A percentile compares a stretch with the other conserved stretches of the same genome.
Conservation (phyloP, 2,888 invertebrate genomes). For the Antitype chi region DNA sequence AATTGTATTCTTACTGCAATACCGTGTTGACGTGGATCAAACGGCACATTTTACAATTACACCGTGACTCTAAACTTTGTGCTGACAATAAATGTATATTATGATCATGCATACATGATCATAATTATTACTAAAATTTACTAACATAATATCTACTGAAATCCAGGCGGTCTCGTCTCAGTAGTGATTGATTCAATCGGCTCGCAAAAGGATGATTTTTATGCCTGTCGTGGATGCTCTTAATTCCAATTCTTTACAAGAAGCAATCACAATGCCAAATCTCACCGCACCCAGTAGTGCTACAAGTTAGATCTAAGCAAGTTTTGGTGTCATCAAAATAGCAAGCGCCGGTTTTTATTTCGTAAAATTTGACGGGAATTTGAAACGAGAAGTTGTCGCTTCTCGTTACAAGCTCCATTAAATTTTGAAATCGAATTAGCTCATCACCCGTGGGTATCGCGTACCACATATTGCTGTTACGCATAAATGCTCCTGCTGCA, state of each 20-base stretch:
- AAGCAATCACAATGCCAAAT: neutral
- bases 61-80: neutral
- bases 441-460: neutral
- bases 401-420: neutral
- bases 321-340: constrained; percentile 4
- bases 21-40: neutral
- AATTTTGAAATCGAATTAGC: constrained; percentile 12
- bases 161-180: neutral
- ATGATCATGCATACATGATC: neutral
- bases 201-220: neutral
- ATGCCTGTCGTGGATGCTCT: neutral
- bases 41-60: neutral
- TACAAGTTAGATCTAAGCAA: neutral
- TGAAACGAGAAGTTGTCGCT: neutral
- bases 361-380: neutral
- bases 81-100: neutral
- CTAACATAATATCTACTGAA: neutral
- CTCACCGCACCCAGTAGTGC: neutral
- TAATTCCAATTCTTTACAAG: neutral
- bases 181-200: too few relatives aligned
- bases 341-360: neutral
- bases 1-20: constrained; percentile 1
- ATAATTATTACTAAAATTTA: neutral
- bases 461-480: constrained; percentile 2
- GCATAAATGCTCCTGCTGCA: neutral